phyloP scores from a whole-genome alignment of 2,888 invertebrate species.

The Phoenoteleia sp. region DNA sequence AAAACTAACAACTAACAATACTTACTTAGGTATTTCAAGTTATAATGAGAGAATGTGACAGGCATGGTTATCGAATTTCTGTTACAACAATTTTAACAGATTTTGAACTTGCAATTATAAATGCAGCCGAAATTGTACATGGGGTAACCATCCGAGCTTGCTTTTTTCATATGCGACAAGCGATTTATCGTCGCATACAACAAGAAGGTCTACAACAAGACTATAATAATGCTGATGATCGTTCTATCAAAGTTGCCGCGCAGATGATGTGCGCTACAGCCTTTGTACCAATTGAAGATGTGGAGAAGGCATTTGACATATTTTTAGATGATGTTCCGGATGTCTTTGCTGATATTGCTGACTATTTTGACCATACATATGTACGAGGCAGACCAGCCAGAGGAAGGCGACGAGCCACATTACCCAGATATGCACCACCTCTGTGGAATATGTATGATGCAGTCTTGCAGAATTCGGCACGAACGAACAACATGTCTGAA shows the following conservation, averaged over 20 bases:
- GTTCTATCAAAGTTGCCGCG: not conserved
- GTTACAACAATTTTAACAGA: constrained; percentile 24
- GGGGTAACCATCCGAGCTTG: not conserved
- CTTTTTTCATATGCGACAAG: not conserved
- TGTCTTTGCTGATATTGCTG: too few relatives aligned
- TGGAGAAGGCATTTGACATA: too few relatives aligned
- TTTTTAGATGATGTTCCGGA: too few relatives aligned
- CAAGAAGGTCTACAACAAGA: constrained; percentile 25
- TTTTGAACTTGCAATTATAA: constrained; percentile 23
- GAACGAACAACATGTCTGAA: not conserved
- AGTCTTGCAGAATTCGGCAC: not conserved
- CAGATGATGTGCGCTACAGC: not conserved
- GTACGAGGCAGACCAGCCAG: too few relatives aligned
- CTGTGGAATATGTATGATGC: not conserved
- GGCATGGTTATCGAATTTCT: constrained; percentile 19
- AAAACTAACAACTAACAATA: too few relatives aligned
- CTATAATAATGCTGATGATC: not conserved
- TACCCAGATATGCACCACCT: too few relatives aligned
- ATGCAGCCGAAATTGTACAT: constrained; percentile 11
- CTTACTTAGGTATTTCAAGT: constrained; percentile 23
- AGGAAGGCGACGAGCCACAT: too few relatives aligned
- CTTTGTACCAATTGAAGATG: not conserved
- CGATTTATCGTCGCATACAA: not conserved
- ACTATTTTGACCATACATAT: too few relatives aligned
- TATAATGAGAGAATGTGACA: constrained; percentile 5